A percentile compares a stretch with the other conserved stretches of the same genome.
Conservation (phyloP, 1,140 invertebrate species). For the Pemphigus obesinymphae region DNA sequence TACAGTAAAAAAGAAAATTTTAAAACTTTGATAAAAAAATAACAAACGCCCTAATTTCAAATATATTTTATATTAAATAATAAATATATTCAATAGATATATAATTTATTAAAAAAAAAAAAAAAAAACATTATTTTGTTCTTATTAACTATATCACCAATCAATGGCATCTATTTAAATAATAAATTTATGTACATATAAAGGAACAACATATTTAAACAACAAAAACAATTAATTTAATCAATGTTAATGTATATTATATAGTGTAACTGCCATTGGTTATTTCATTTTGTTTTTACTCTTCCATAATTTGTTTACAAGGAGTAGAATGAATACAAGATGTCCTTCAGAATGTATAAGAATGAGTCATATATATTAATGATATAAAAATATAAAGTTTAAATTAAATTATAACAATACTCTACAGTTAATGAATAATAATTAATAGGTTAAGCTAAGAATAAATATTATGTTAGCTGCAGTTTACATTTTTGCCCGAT, state of each 20-base stretch:
- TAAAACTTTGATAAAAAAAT: neutral
- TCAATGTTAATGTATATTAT: neutral
- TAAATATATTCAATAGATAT: neutral
- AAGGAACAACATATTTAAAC: neutral
- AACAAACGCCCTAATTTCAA: neutral
- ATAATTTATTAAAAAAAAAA: conserved; percentile 12
- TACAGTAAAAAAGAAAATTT: conserved; percentile 17
- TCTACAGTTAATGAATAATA: conserved; percentile 4
- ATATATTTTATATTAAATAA: neutral
- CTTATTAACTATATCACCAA: neutral
- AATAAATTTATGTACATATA: neutral
- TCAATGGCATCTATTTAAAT: neutral
- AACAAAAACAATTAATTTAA: conserved; percentile 2
- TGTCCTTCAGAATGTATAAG: conserved; percentile 15
- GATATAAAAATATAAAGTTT: neutral
- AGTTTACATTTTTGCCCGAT: neutral
- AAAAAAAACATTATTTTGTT: neutral
- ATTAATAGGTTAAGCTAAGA: neutral
- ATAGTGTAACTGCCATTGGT: neutral
- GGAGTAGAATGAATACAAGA: conserved; percentile 12
- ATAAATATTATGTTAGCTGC: neutral
- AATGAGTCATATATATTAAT: conserved; percentile 12
- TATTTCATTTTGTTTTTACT: neutral
- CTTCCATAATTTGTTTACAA: neutral
- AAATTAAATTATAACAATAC: neutral